phyloP scores from a whole-genome alignment of 2,113 vertebrate species.

The Lamprologus sp. region DNA sequence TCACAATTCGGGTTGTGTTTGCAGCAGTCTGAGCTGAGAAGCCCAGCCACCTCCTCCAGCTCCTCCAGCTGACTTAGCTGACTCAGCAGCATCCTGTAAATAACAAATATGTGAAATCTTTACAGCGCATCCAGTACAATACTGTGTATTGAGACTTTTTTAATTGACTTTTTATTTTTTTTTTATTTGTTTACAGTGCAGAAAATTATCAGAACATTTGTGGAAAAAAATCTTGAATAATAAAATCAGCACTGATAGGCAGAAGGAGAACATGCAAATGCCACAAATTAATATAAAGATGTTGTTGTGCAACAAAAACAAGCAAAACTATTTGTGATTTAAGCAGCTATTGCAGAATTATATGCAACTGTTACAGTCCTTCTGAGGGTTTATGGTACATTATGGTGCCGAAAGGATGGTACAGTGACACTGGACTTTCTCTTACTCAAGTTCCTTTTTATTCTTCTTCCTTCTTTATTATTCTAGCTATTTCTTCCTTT shows the following conservation, averaged over 20 bases:
- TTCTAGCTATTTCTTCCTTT: background rate
- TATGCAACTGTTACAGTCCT: background rate
- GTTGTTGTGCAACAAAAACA: background rate
- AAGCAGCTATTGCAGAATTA: background rate
- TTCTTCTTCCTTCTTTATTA: background rate
- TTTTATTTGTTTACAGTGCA: background rate
- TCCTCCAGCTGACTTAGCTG: background rate
- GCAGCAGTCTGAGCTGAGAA: background rate
- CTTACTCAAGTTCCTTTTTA: background rate
- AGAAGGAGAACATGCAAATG: background rate
- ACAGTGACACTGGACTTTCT: background rate
- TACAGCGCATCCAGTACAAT: background rate
- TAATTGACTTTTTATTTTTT: fast-evolving
- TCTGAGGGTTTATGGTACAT: background rate
- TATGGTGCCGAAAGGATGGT: background rate
- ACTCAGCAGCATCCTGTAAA: background rate
- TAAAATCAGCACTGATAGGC: background rate
- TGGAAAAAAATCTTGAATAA: background rate
- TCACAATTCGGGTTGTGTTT: fast-evolving
- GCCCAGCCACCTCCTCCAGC: background rate
- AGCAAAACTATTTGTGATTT: background rate
- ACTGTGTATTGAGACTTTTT: background rate
- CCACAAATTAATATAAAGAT: background rate
- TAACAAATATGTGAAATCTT: background rate
- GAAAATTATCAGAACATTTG: background rate